phyloP scores from a whole-genome alignment of 2,113 vertebrate genomes.

The Trematocara nigrifrons region DNA sequence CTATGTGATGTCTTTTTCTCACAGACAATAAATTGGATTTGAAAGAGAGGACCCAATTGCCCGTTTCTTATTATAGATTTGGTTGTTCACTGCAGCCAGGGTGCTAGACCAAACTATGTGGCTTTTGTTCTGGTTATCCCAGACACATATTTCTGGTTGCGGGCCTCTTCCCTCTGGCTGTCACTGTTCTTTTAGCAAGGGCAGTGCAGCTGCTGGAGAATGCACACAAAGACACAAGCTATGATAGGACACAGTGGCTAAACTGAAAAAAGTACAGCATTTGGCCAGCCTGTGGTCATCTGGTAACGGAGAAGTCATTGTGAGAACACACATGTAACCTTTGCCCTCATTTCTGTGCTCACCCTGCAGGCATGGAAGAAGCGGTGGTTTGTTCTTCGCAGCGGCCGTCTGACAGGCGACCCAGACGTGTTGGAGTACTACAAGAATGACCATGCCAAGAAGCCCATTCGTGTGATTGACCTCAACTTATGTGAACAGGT shows the following conservation, averaged over 20 bases:
- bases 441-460: conserved; percentile 98
- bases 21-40: conserved; percentile 11
- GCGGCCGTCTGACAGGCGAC: conserved; percentile 92
- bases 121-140: conserved; percentile 54
- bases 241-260: conserved; percentile 3
- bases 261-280: conserved; percentile 37
- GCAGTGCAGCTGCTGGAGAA: conserved; percentile 27
- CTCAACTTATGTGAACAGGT: conserved; percentile 96
- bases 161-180: conserved; percentile 35
- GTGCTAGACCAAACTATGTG: conserved; percentile 51
- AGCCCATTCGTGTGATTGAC: conserved; percentile 98
- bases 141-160: conserved; percentile 53
- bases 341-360: conserved; percentile 27
- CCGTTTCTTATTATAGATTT: conserved; percentile 46
- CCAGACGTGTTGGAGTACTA: conserved; percentile 98
- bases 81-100: conserved; percentile 11
- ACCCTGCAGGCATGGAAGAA: conserved; percentile 94
- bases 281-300: conserved; percentile 27
- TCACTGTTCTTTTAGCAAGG: background rate
- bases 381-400: conserved; percentile 97
- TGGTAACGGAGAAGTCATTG: conserved; percentile 35
- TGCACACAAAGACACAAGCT: conserved; percentile 18
- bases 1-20: background rate
- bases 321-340: conserved; percentile 43
- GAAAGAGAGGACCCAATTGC: conserved; percentile 11